phyloP scores from a whole-genome alignment of 30 jellyfish, hydroid and myxozoan genomes.

The Pelagia noctiluca region DNA sequence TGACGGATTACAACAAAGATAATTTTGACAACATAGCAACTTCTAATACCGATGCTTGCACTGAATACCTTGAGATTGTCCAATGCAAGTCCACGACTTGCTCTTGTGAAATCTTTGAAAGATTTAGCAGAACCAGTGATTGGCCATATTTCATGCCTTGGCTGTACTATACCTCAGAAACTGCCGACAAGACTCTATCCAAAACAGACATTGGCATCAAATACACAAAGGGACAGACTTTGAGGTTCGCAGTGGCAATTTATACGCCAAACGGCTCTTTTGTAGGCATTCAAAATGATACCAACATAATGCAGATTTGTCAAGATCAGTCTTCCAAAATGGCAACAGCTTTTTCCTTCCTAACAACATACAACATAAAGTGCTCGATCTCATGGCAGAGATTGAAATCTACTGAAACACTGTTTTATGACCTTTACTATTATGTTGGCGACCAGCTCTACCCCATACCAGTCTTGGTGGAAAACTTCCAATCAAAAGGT shows the following conservation, averaged over 20 bases:
- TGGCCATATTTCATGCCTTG: constrained; percentile 98
- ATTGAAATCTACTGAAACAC: constrained; percentile 48
- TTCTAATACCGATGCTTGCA: constrained; percentile 83
- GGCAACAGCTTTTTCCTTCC: constrained; percentile 66
- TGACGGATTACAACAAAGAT: constrained; percentile 78
- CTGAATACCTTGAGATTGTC: constrained; percentile 65
- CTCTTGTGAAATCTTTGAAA: constrained; percentile 10
- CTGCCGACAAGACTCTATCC: constrained; percentile 36
- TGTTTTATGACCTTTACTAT: constrained; percentile 78
- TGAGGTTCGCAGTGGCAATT: constrained; percentile 71
- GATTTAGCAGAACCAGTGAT: constrained; percentile 46
- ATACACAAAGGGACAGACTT: constrained; percentile 60
- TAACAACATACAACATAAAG: constrained; percentile 64
- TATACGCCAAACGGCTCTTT: constrained; percentile 85
- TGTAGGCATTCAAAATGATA: constrained; percentile 73
- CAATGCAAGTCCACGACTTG: constrained; percentile 31
- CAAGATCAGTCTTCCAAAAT: constrained; percentile 47
- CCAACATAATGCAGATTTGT: constrained; percentile 67
- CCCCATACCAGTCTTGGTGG: constrained; percentile 89
- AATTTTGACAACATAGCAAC: constrained; percentile 43
- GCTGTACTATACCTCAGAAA: constrained; percentile 76
- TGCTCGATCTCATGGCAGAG: constrained; percentile 61
- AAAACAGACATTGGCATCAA: constrained; percentile 53
- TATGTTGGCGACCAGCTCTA: constrained; percentile 67
- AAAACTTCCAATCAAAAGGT: constrained; percentile 54